Base-by-base conservation (phyloP, 2,797 vertebrate genomes). In the Pangasius macronema region DNA sequence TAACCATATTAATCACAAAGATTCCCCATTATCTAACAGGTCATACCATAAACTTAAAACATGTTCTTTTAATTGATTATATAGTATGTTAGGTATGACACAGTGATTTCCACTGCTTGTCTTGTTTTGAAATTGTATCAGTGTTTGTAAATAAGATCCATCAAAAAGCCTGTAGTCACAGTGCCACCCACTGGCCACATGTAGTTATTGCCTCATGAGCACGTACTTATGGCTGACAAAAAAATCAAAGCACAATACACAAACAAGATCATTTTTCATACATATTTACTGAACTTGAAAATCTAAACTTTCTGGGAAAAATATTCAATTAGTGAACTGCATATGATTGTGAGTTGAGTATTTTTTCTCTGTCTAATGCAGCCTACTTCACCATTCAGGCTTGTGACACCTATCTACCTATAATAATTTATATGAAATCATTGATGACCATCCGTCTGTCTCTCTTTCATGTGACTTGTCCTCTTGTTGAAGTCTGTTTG, bases 151-250 rank as follows among this genome's bases (percentile, higher is more conserved):
- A 18, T 30, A 53, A 77, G 36, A 39, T 59, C 10, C 20, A 24
- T 24, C 0, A n/a, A 61, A 68, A 39, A 49, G 11, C 1, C 3
- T 9, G 42, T 30, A 75, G 57, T 75, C 63, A 49, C 57, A 88
- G 85, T 53, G 91, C 88, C 91, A 86, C 72, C 91, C 75, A 76
- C 85, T 87, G 91, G 81, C n/a, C 42, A 72, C 81, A 76, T 63
- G 65, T 24, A 30, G 77, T 61, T 72, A 89, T 84, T 89, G 73
- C 75, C 51, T 68, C 5, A 67, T 30, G 39, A 8, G 30, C 4
- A 86, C n/a, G 49, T 27, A 14, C 24, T 5, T 16, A 49, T 13
- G 5, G 68, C 68, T 75, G 9, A 75, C 14, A 42, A n/a, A 57
- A 65, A 49, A 83, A 68, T 36, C 39, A 83, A 65, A 33, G 42